Percentiles rank a stretch among this genome's conserved stretches.
Conservation (phyloP, 1,140 invertebrate genomes). For the Reticulitermes speratus region DNA sequence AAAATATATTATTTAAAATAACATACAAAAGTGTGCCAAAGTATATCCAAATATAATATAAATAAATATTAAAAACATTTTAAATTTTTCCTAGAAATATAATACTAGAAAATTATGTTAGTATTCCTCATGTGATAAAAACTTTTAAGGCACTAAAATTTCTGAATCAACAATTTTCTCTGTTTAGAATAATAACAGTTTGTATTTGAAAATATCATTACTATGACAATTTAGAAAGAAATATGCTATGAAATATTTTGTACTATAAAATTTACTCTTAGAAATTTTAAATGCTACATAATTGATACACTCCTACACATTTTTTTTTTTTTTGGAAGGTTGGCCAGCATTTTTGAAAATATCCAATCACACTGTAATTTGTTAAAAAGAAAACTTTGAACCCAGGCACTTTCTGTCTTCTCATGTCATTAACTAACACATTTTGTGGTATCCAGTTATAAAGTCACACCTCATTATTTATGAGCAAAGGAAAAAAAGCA, state of each 20-base stretch:
- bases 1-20: constrained; percentile 16
- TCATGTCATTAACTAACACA: not conserved
- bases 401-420: not conserved
- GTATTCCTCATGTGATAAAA: constrained; percentile 19
- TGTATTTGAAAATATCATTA: not conserved
- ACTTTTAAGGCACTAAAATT: constrained; percentile 33
- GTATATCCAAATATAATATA: not conserved
- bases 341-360: constrained; percentile 12
- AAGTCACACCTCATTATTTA: not conserved
- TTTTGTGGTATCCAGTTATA: not conserved
- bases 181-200: constrained; percentile 25
- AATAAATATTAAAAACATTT: constrained; percentile 19
- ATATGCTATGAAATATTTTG: constrained; percentile 27
- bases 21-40: not conserved
- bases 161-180: constrained; percentile 26
- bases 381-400: constrained; percentile 3
- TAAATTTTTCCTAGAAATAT: not conserved
- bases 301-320: not conserved
- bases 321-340: not conserved
- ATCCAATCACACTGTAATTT: constrained; percentile 7
- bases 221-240: constrained; percentile 31
- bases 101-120: constrained; percentile 14
- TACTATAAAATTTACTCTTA: constrained; percentile 24
- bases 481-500: not conserved
- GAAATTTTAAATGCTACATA: constrained; percentile 9